Evolutionary conservation across 64 coral and sea anemone genomes (phyloP).

Genomic region (Astreopora myriophthalma): DNA sequence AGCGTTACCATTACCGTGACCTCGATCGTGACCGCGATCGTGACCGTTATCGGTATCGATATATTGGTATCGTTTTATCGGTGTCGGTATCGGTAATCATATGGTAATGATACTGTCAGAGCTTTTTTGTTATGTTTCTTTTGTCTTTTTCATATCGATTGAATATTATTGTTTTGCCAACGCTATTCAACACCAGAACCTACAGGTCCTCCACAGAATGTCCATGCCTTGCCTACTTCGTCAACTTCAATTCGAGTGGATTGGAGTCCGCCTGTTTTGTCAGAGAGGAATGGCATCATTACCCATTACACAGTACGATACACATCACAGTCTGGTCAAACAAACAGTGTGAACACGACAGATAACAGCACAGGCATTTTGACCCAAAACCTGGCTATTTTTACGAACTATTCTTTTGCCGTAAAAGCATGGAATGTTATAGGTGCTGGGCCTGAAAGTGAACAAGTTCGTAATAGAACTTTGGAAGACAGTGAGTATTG

Average conservation of each 20-base stretch:
- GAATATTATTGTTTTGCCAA: no score
- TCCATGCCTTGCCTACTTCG: constrained; percentile 12
- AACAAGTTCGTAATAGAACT: constrained; percentile 44
- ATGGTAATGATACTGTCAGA: no score
- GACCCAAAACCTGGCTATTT: constrained; percentile 14
- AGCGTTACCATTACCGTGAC: no score
- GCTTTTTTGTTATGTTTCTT: no score
- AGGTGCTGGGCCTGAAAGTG: constrained; percentile 54
- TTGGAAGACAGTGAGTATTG: constrained; percentile 64
- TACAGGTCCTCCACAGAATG: constrained; percentile 59
- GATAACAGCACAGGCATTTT: constrained; percentile 54
- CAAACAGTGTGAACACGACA: constrained; percentile 4
- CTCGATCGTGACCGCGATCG: no score
- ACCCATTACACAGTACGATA: constrained; percentile 66
- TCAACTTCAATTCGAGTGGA: constrained; percentile 65
- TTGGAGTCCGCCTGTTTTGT: constrained; percentile 54
- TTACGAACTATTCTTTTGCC: constrained; percentile 70
- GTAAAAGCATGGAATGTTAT: constrained; percentile 44
- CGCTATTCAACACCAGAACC: no score
- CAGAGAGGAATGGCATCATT: constrained; percentile 65
- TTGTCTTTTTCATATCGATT: no score
- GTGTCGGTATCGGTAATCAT: no score
- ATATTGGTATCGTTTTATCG: no score
- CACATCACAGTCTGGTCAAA: not conserved
- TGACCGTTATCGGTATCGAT: no score